Conservation (phyloP, 2,797 vertebrate species). For the Ptychobarbus kaznakovi region DNA sequence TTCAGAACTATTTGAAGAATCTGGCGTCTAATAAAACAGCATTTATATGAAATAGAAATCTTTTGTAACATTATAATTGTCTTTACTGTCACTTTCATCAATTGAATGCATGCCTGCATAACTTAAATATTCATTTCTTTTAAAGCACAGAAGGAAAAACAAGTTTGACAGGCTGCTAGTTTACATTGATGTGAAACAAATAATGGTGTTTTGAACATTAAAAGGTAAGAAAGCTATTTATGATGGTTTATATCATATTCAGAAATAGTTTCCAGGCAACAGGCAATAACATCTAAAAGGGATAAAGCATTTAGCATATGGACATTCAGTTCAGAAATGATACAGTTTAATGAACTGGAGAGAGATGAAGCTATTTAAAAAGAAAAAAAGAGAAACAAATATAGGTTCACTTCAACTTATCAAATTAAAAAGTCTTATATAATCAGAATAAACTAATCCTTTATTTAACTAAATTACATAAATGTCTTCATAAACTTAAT, state of each 20-base stretch:
- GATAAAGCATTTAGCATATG: neutral
- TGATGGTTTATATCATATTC: slow-evolving; percentile 14
- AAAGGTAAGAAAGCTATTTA: slow-evolving; percentile 12
- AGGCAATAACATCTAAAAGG: slow-evolving; percentile 5
- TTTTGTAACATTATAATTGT: neutral
- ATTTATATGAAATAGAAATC: neutral
- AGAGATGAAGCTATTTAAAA: neutral
- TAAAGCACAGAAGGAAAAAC: neutral
- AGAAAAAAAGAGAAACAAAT: neutral
- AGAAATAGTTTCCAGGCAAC: slow-evolving; percentile 41
- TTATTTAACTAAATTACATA: neutral
- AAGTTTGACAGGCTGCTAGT: neutral
- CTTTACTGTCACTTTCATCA: neutral
- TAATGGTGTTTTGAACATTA: neutral
- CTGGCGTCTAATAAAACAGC: neutral
- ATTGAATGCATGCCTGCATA: neutral
- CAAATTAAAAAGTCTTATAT: neutral
- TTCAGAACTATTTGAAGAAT: neutral
- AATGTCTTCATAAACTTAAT: neutral
- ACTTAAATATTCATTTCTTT: neutral
- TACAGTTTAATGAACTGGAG: neutral
- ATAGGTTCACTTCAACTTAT: neutral
- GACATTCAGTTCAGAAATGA: neutral
- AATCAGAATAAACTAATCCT: neutral
- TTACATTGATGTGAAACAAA: neutral